Base-by-base conservation (phyloP, 2,888 invertebrate genomes). In the Polyommatus iphigenia region DNA sequence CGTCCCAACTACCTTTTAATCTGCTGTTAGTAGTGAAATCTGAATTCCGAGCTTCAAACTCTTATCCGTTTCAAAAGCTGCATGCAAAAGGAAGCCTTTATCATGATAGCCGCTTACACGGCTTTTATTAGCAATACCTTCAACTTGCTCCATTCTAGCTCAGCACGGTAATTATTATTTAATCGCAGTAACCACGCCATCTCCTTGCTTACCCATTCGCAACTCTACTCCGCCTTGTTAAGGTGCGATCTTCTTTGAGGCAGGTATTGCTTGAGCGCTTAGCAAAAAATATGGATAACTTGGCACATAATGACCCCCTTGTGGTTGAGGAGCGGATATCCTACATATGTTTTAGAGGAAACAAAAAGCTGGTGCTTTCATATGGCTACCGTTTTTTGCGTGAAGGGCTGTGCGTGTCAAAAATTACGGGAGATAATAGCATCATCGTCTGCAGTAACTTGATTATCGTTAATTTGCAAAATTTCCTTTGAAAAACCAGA, bases 311-410 rank as follows among this genome's bases (percentile, higher is more conserved):
- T 91, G 89, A 91, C 86, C 90, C 88, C 87, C 46, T 89, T 87
- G 84, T 84, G 85, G 85, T 85, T 85, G 83, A 84, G 83, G 85
- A 86, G 84, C 92, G 93, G 93, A 93, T 92, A 93, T 93, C 93
- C 93, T 85, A 86, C 90, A 89, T 88, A 87, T 87, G 89, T 88
- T 86, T 83, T 85, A 54, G 86, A 86, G 84, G 85, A 89, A 89
- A 89, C 85, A 89, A 88, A 89, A 89, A 86, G 83, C 83, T 81
- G 82, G 82, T 83, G 83, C 83, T 78, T 81, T 79, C 78, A 79
- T 80, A 83, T 81, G 82, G 91, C 92, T 93, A 92, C 92, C 89
- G 91, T 91, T 85, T 85, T 85, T 85, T 83, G 83, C 85, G 81
- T 81, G 82, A 85, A 85, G 85, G 82, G 82, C 85, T 87, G 90